Conservation (phyloP, 2,113 vertebrate genomes). For the Macrotis lagotis region DNA sequence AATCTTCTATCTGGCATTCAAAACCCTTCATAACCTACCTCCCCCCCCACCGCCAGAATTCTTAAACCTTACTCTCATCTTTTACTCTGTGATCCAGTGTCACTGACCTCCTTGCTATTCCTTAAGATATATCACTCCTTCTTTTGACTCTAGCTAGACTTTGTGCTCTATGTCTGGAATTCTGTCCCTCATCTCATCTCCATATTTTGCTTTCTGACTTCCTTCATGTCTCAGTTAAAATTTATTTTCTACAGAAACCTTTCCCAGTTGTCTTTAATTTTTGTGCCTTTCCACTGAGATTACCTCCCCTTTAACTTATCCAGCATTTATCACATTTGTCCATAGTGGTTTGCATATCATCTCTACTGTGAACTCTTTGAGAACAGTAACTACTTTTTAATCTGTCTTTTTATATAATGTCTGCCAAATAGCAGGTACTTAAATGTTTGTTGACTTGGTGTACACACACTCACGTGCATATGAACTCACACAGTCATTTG, state of each 20-base stretch:
- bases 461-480: background rate
- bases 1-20: background rate
- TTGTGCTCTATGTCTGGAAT: background rate
- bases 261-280: background rate
- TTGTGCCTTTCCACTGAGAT: background rate
- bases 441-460: too few relatives aligned
- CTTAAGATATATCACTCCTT: background rate
- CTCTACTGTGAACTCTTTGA: rapidly evolving
- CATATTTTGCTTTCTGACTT: background rate
- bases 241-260: background rate
- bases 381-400: background rate
- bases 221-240: background rate
- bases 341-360: background rate
- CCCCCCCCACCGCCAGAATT: background rate
- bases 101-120: background rate
- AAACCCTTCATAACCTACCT: too few relatives aligned
- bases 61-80: background rate
- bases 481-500: background rate
- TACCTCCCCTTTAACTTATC: background rate
- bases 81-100: background rate
- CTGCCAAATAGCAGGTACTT: rapidly evolving
- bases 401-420: rapidly evolving
- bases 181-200: background rate
- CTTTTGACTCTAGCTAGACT: background rate
- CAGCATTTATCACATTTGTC: background rate